Evolutionary conservation across 2,888 invertebrate genomes (phyloP).

Genomic region (Orthosia incerta): DNA sequence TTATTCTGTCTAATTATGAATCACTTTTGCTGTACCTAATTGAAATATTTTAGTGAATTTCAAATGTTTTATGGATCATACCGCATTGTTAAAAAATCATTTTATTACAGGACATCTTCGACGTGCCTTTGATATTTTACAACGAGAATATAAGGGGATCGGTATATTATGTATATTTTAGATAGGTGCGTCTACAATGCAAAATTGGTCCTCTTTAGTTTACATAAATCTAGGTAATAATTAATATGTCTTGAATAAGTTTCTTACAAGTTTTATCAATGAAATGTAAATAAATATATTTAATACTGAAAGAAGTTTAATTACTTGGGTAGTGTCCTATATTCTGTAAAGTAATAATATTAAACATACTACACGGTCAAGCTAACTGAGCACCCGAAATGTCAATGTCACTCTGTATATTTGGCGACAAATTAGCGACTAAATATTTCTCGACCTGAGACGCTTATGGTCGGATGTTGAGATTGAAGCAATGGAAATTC

Average conservation of each 20-base stretch:
- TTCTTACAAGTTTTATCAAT: conserved; percentile 71
- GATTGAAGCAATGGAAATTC: too few relatives aligned
- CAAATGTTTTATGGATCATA: conserved; percentile 16
- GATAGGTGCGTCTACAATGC: conserved; percentile 47
- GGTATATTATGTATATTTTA: conserved; percentile 30
- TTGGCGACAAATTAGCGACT: too few relatives aligned
- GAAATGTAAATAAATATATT: conserved; percentile 73
- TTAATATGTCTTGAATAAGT: conserved; percentile 57
- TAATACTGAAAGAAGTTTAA: conserved; percentile 48
- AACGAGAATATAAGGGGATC: conserved; percentile 36
- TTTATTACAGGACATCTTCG: conserved; percentile 36
- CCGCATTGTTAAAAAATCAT: conserved; percentile 27
- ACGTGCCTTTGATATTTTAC: conserved; percentile 62
- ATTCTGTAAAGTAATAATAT: too few relatives aligned
- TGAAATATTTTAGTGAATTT: conserved; percentile 38
- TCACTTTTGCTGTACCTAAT: conserved; percentile 39
- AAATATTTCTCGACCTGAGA: too few relatives aligned
- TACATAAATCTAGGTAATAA: conserved; percentile 50
- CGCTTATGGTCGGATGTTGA: too few relatives aligned
- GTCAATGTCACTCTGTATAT: too few relatives aligned
- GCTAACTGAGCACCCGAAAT: too few relatives aligned
- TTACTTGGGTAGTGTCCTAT: conserved; percentile 9
- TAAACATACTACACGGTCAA: too few relatives aligned
- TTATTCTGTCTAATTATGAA: conserved; percentile 67
- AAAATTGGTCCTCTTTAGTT: conserved; percentile 57